Percentiles rank a stretch among this genome's conserved stretches.
Conservation (phyloP, 2,797 vertebrate genomes). For the Siniperca obscura region DNA sequence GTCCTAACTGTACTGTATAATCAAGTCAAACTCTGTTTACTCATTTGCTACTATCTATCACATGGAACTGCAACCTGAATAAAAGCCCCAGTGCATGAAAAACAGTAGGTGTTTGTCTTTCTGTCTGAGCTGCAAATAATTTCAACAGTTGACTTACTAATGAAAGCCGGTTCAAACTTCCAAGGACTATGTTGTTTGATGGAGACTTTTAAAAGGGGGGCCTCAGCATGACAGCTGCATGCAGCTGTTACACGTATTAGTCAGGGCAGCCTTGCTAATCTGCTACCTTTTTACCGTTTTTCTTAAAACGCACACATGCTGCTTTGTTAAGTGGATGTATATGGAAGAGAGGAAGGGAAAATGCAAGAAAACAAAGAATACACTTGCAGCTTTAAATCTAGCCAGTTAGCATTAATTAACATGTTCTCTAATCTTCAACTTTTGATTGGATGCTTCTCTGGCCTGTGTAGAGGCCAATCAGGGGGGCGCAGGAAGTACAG, state of each 20-base stretch:
- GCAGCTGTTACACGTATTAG: conserved; percentile 84
- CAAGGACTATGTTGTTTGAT: conserved; percentile 35
- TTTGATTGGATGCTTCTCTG: conserved; percentile 83
- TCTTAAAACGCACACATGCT: not conserved
- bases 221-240: conserved; percentile 80
- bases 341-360: not conserved
- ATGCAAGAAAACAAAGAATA: conserved; percentile 19
- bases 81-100: conserved; percentile 32
- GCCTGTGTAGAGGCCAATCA: conserved; percentile 69
- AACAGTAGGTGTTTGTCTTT: conserved; percentile 53
- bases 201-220: conserved; percentile 46
- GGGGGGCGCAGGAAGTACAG: conserved; percentile 69
- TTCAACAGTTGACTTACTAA: conserved; percentile 54
- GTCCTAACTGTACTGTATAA: conserved; percentile 30
- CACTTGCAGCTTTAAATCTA: conserved; percentile 42
- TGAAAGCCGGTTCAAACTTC: conserved; percentile 54
- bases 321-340: conserved; percentile 14
- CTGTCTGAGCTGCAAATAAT: conserved; percentile 59
- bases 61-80: conserved; percentile 27
- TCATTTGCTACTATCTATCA: conserved; percentile 50
- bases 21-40: conserved; percentile 33
- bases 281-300: conserved; percentile 51
- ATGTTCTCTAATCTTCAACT: conserved; percentile 77
- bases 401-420: conserved; percentile 87
- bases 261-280: conserved; percentile 76